Conservation (phyloP, 2,797 vertebrate species). For the Hippocampus kuda region DNA sequence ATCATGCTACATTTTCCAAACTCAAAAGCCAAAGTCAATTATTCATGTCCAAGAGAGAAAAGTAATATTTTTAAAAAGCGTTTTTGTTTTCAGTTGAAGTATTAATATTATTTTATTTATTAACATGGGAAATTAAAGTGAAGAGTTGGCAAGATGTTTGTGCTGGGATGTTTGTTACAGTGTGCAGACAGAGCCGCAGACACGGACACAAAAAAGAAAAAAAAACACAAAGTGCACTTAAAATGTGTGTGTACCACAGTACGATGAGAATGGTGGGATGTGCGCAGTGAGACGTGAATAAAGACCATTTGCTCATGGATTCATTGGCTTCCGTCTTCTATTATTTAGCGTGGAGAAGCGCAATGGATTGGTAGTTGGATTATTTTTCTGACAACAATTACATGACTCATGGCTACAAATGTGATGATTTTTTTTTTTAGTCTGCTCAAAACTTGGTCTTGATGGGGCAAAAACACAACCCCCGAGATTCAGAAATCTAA, state of each 20-base stretch:
- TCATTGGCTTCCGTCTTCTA: constrained; percentile 62
- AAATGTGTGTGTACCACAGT: constrained; percentile 39
- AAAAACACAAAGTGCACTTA: constrained; percentile 44
- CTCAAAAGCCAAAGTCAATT: constrained; percentile 46
- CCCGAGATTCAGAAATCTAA: neutral
- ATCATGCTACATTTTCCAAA: constrained; percentile 33
- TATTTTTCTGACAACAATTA: constrained; percentile 64
- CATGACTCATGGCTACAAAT: constrained; percentile 50
- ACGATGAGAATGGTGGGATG: constrained; percentile 45
- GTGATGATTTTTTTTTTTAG: constrained; percentile 30
- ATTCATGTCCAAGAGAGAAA: constrained; percentile 49
- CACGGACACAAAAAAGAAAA: constrained; percentile 10
- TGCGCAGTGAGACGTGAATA: constrained; percentile 60
- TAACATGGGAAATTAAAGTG: constrained; percentile 42
- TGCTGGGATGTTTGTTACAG: constrained; percentile 34
- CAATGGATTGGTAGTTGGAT: constrained; percentile 47
- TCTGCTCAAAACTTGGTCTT: constrained; percentile 35
- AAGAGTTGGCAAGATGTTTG: constrained; percentile 26
- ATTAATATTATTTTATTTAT: constrained; percentile 50
- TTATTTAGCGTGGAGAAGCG: constrained; percentile 62
- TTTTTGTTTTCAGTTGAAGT: constrained; percentile 38
- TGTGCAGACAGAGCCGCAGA: constrained; percentile 21
- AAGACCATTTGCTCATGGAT: constrained; percentile 68
- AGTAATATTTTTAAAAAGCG: constrained; percentile 33
- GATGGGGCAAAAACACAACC: constrained; percentile 21